Base-by-base conservation (phyloP, 2,113 vertebrate species). In the Cranoglanis bouderius region DNA sequence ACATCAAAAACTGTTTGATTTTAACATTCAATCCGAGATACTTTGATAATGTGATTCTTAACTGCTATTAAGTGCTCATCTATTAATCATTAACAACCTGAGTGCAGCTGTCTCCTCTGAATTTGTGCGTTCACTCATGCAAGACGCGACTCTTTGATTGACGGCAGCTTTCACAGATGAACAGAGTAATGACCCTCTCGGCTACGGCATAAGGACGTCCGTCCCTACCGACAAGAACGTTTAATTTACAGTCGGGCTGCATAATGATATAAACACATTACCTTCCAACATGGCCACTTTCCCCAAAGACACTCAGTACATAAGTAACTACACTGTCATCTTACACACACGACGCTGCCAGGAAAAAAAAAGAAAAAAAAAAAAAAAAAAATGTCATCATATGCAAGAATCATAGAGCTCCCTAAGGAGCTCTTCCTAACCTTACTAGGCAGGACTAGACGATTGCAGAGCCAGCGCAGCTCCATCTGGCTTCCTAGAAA, bases 191-290 rank as follows among this genome's bases (percentile, higher is more conserved):
- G 85, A 63, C 85, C 72, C 81, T 43, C 72, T 83, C 57, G n/a
- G 38, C 83, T 40, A 57, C 81, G 32, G 51, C 84, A 83, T 59
- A 46, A 81, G 85, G 85, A 89, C 82, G 40, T 82, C 63, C 55
- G 29, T 88, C 86, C 83, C 74, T 18, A 51, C 43, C 9, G 65
- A 59, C 67, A 29, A 24, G 72, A 74, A 83, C 70, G 86, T 57
- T 72, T 89, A 72, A 91, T 91, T 88, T 67, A 89, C 82, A 89
- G 82, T 72, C 63, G 63, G 81, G 40, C 85, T 89, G 80, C 57
- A 55, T 49, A 61, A 89, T 85, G 86, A 91, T 88, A 88, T 85
- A 85, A 85, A 86, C 77, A 82, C 88, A 89, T 89, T 88, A 89
- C 81, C 88, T 38, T 89, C 86, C 87, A 70, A 86, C 85, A 53